Evolutionary conservation across 2,888 invertebrate genomes (phyloP).

Genomic region (Trachelus iudaicus): DNA sequence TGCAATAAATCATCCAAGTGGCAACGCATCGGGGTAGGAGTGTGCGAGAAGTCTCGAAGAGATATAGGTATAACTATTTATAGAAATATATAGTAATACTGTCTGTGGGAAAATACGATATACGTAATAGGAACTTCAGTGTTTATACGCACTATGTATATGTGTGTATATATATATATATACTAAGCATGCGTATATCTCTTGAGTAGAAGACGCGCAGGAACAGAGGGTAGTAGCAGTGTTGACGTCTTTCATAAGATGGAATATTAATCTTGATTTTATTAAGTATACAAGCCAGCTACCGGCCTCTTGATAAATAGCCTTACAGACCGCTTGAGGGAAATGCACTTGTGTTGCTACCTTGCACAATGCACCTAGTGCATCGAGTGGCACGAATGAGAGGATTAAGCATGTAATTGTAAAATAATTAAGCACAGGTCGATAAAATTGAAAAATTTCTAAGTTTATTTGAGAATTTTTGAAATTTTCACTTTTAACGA

Average conservation of each 20-base stretch:
- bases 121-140: background rate
- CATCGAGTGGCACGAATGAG: background rate
- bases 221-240: conserved; percentile 24
- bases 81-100: background rate
- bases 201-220: background rate
- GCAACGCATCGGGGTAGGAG: conserved; percentile 39
- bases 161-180: too few species aligned
- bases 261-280: conserved; percentile 59
- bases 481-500: background rate
- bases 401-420: background rate
- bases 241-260: conserved; percentile 42
- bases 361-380: background rate
- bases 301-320: background rate
- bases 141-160: background rate
- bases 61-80: background rate
- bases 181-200: background rate
- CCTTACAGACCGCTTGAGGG: background rate
- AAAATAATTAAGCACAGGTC: background rate
- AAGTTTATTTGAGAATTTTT: background rate
- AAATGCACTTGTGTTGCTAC: background rate
- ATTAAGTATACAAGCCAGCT: conserved; percentile 32
- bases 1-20: conserved; percentile 61
- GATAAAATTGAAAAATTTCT: too few species aligned
- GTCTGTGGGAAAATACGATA: background rate
- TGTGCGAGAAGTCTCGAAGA: conserved; percentile 22